Percentiles rank a stretch among this genome's conserved stretches.
Evolutionary conservation across 2,888 invertebrate genomes (phyloP).

Genomic region (Argyra leucocephala): DNA sequence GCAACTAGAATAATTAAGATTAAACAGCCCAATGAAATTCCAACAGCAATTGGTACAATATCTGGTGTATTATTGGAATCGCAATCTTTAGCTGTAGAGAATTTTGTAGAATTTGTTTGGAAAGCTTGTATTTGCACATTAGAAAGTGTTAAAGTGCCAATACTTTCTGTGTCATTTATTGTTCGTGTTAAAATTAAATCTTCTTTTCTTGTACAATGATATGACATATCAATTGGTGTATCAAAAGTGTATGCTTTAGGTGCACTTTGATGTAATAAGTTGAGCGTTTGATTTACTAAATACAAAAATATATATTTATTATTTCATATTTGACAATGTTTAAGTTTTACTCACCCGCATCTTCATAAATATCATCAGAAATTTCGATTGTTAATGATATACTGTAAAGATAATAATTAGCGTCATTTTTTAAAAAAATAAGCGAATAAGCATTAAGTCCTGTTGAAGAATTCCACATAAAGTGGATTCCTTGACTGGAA

Average conservation of each 20-base stretch:
- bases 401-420: slow-evolving; percentile 33
- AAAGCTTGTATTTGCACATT: slow-evolving; percentile 68
- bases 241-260: slow-evolving; percentile 44
- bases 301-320: slow-evolving; percentile 15
- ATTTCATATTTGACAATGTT: neutral
- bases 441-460: slow-evolving; percentile 35
- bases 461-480: slow-evolving; percentile 29
- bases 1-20: slow-evolving; percentile 85
- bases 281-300: slow-evolving; percentile 39
- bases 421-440: slow-evolving; percentile 42
- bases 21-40: slow-evolving; percentile 80
- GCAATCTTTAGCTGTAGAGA: slow-evolving; percentile 66
- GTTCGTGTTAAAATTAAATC: slow-evolving; percentile 47
- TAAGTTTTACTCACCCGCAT: slow-evolving; percentile 33
- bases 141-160: slow-evolving; percentile 50
- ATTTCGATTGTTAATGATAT: slow-evolving; percentile 33
- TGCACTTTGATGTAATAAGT: slow-evolving; percentile 45
- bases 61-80: slow-evolving; percentile 66
- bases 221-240: slow-evolving; percentile 57
- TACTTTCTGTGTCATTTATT: slow-evolving; percentile 24
- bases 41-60: slow-evolving; percentile 94
- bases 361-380: slow-evolving; percentile 36
- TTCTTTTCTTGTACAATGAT: slow-evolving; percentile 58
- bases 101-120: slow-evolving; percentile 47
- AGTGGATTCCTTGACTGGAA: slow-evolving; percentile 42